Evolutionary conservation across 2,797 vertebrate genomes (phyloP).

Genomic region (Carapus acus): DNA sequence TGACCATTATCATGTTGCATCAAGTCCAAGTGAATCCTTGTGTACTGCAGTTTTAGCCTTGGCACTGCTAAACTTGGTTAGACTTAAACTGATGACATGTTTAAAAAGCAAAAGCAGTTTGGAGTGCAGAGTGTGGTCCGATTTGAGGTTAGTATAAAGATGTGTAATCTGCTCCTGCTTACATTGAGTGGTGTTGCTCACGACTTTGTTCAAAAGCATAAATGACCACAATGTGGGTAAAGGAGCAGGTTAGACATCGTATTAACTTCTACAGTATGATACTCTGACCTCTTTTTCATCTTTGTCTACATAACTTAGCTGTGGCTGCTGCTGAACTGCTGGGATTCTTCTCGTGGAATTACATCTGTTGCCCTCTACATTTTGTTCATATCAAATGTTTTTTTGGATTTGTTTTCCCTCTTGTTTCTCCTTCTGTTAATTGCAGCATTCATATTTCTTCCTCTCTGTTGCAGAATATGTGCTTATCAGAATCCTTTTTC

Average conservation of each 20-base stretch:
- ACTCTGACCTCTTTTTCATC: slow-evolving; percentile 22
- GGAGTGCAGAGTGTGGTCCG: slow-evolving; percentile 48
- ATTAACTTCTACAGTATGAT: slow-evolving; percentile 8
- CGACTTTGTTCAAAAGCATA: background rate
- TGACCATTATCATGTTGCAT: too few species aligned
- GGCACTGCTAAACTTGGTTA: too few species aligned
- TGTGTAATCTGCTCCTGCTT: slow-evolving; percentile 50
- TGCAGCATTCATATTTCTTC: slow-evolving; percentile 13
- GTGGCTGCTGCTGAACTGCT: slow-evolving; percentile 36
- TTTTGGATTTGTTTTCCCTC: slow-evolving; percentile 10
- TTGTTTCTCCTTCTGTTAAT: slow-evolving; percentile 20
- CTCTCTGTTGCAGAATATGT: background rate
- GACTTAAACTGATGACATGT: too few species aligned
- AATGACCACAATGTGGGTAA: background rate
- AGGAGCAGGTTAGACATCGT: slow-evolving; percentile 51
- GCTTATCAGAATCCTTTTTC: slow-evolving; percentile 14
- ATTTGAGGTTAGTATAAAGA: slow-evolving; percentile 25
- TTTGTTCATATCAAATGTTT: slow-evolving; percentile 6
- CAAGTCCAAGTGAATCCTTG: too few species aligned
- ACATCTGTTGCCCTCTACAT: slow-evolving; percentile 34
- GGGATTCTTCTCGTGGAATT: slow-evolving; percentile 44
- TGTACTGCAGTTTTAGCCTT: too few species aligned
- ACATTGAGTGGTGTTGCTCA: too few species aligned
- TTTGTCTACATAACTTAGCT: slow-evolving; percentile 31
- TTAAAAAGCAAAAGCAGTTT: background rate